Evolutionary conservation across 2,797 vertebrate genomes (phyloP).

Genomic region (Glyptemys insculpta): DNA sequence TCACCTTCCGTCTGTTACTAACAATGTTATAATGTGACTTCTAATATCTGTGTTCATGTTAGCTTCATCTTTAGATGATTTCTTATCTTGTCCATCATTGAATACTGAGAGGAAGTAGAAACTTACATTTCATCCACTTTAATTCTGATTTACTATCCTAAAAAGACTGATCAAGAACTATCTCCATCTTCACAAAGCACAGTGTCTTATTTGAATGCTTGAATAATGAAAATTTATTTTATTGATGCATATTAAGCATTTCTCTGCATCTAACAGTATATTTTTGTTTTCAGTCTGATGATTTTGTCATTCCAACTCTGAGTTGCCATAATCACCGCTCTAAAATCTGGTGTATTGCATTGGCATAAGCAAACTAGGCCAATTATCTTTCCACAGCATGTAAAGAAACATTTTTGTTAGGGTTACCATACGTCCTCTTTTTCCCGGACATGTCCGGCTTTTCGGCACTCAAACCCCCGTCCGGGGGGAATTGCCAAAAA

Average conservation of each 20-base stretch:
- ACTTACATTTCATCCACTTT: neutral
- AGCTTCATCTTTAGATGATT: conserved; percentile 36
- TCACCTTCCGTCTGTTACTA: conserved; percentile 11
- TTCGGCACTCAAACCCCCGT: too few species aligned
- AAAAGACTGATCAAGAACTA: neutral
- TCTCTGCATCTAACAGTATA: neutral
- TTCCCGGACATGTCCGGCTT: too few species aligned
- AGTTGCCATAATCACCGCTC: neutral
- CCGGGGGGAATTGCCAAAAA: too few species aligned
- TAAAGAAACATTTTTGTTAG: neutral
- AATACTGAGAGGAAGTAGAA: conserved; percentile 1
- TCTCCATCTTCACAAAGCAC: neutral
- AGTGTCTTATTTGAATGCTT: neutral
- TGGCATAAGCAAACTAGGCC: neutral
- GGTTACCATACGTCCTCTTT: too few species aligned
- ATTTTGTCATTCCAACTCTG: neutral
- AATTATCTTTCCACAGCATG: conserved; percentile 30
- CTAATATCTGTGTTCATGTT: neutral
- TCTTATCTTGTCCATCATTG: neutral
- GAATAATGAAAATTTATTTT: neutral
- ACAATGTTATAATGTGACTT: neutral
- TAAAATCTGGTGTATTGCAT: neutral
- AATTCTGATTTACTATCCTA: neutral
- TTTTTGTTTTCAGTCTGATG: neutral
- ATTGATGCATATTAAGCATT: neutral